Conservation (phyloP, 2,888 invertebrate genomes). For the Cheilosia urbana region DNA sequence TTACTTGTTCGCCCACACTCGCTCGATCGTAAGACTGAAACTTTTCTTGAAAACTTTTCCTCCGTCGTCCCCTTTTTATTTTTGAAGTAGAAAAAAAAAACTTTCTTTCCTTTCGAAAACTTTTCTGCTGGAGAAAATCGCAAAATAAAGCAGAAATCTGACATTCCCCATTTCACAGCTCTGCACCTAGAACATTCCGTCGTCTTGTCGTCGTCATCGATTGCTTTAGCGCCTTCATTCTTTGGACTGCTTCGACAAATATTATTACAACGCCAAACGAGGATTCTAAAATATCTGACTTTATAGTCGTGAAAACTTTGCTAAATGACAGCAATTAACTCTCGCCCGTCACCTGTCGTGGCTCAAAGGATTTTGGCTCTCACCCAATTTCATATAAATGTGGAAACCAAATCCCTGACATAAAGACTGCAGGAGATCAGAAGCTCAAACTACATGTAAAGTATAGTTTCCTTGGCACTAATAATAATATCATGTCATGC, state of each 20-base stretch:
- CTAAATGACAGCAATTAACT: conserved; percentile 56
- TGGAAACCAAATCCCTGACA: conserved; percentile 4
- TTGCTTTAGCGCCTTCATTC: conserved; percentile 8
- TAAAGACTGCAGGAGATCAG: not conserved
- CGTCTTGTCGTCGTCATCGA: not conserved
- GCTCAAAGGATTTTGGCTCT: not conserved
- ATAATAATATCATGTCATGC: conserved; percentile 58
- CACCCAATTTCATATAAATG: conserved; percentile 2
- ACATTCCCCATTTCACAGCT: conserved; percentile 40
- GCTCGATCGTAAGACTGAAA: conserved; percentile 22
- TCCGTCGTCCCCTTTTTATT: not conserved
- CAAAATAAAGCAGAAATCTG: conserved; percentile 26
- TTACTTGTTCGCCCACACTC: not conserved
- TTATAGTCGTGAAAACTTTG: conserved; percentile 38
- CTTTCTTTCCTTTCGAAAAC: not conserved
- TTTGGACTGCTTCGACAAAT: conserved; percentile 57
- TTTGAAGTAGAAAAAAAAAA: not conserved
- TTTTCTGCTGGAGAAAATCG: conserved; percentile 3
- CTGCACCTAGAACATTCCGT: conserved; percentile 2
- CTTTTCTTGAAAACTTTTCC: conserved; percentile 45
- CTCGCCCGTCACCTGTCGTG: conserved; percentile 7
- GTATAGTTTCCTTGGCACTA: conserved; percentile 57
- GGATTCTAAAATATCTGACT: conserved; percentile 44
- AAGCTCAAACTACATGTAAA: conserved; percentile 29
- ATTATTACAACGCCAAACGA: conserved; percentile 31